Evolutionary conservation across 2,797 vertebrate genomes (phyloP), one percentile per base, ranked within the genome.

Genomic region (Labroides dimidiatus): DNA sequence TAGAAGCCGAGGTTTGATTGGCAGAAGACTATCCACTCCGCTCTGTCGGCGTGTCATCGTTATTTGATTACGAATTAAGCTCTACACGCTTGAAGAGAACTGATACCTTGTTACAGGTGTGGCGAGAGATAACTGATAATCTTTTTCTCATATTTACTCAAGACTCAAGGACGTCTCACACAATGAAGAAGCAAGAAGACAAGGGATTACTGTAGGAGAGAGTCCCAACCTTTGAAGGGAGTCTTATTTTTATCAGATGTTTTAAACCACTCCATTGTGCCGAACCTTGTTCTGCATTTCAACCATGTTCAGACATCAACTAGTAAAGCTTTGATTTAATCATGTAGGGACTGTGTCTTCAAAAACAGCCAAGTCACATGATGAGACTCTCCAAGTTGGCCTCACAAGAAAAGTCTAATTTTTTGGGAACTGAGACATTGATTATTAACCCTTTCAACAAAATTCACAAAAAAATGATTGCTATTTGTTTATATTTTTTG

Each of bases 51-150:
- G 15, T 78, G 45, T 77, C 39, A 48, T 30, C 41, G 54, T 56
- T 80, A 13, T 82, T 86, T 88, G 77, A 86, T 81, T 78, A 67
- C 20, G 61, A 86, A 81, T 88, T 82, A 80, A 78, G 71, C 69
- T 41, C 16, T 42, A 51, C 61, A 60, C 6, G 33, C 74, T 67
- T 49, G 44, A 78, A 72, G 63, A 60, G 80, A 82, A 51, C 66
- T 33, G 59, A 72, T 56, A 75, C 55, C 61, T 78, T 69, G 68
- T 82, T 77, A 24, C 52, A 75, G 74, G 66, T 67, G 57, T 67
- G 70, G 51, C 36, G 62, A 69, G 57, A 80, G 70, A 77, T 76
- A 80, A 52, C 44, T 66, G 64, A 65, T 75, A 74, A 82, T 85
- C 65, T 72, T 79, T 75, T 77, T 20, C 37, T 71, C 65, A 75